Percentiles rank a stretch among this genome's conserved stretches.
Evolutionary conservation across 2,888 invertebrate species (phyloP).

Genomic region (Lamellibrachia satsuma): DNA sequence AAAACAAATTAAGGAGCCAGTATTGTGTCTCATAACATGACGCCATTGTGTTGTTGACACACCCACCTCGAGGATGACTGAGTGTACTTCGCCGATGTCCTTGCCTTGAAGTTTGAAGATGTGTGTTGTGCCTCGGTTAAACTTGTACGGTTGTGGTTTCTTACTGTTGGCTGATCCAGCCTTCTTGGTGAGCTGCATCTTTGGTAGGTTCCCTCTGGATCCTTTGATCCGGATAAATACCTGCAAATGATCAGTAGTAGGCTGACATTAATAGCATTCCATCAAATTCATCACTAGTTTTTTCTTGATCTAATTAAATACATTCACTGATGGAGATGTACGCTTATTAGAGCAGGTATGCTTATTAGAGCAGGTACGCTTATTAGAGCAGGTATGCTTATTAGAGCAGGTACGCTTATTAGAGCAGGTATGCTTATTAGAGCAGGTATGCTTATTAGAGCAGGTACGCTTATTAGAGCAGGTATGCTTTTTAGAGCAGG

Average conservation of each 20-base stretch:
- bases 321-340: background rate
- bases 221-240: constrained; percentile 61
- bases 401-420: background rate
- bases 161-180: constrained; percentile 42
- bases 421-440: background rate
- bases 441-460: background rate
- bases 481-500: too few species aligned
- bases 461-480: background rate
- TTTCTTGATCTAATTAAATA: background rate
- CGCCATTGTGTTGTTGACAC: background rate
- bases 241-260: constrained; percentile 40
- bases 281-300: background rate
- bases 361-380: background rate
- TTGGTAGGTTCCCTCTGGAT: constrained; percentile 57
- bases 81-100: constrained; percentile 62
- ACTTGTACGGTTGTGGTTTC: constrained; percentile 57
- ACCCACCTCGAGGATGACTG: constrained; percentile 61
- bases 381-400: background rate
- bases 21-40: background rate
- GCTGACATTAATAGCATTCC: background rate
- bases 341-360: background rate
- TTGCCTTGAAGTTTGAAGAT: constrained; percentile 61
- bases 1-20: background rate
- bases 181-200: constrained; percentile 59
- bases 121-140: constrained; percentile 61